Evolutionary conservation across 2,113 vertebrate genomes (phyloP), one percentile per base, ranked within the genome.

Genomic region (Acinonyx jubatus): DNA sequence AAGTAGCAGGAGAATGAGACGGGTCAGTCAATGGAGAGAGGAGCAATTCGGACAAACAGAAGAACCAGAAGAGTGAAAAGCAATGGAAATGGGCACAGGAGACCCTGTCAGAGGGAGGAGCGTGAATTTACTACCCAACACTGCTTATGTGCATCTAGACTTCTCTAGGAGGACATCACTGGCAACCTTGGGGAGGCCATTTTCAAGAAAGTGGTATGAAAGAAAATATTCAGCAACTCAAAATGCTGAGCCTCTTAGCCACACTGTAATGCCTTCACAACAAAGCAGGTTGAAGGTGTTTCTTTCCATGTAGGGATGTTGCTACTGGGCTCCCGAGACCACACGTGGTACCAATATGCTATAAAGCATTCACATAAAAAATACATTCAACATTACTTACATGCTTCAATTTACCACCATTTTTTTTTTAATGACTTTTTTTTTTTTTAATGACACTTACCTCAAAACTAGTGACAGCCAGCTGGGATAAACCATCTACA

Each of bases 401-500:
- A 66, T 13, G 41, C 29, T 83, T n/a, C 63, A 12, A 89, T 21
- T 68, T 41, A 61, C 7, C 57, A 52, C 12, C 66, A 48, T 18
- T 96, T 69, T 73, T 92, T 96, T 69, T 78, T 93, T 29, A 74
- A 55, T 29, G 48, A 89, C 52, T 27, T 65, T 33, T 33, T 68
- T 45, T 63, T 63, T 18, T 76, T 69, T 50, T 57, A 83, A 78
- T 69, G 79, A 96, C 48, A 97, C 98, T 98, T 99, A 99, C 99
- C 99, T 99, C 99, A 96, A 99, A 99, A 98, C 93, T 99, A 73
- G 99, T 99, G 92, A 99, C 99, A 96, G 99, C 99, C 98, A 99
- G 99, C 95, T 99, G 99, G 94, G 99, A 99, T 88, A 99, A 99
- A 80, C 99, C 99, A 91, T 99, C 99, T 38, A 99, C 99, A 36